phyloP scores from a whole-genome alignment of 2,113 vertebrate genomes.

The Trematomus loennbergii region DNA sequence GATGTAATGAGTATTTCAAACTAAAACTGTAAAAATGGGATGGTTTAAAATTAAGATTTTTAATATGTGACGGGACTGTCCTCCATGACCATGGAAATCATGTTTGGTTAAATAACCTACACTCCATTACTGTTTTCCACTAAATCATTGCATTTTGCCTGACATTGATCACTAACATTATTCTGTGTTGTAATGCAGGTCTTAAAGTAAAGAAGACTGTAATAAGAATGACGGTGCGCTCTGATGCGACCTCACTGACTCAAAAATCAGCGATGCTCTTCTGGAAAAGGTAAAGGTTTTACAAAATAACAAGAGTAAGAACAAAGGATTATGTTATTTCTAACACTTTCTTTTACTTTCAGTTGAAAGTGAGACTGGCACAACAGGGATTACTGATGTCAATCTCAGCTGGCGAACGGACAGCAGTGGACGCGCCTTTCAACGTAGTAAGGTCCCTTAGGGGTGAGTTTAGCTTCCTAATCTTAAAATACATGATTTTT shows the following conservation, averaged over 20 bases:
- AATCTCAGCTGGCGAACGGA: slow-evolving; percentile 20
- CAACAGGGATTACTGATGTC: slow-evolving; percentile 15
- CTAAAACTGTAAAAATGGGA: no score
- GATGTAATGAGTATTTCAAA: no score
- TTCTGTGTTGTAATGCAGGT: slow-evolving; percentile 25
- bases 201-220: slow-evolving; percentile 35
- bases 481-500: no score
- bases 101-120: no score
- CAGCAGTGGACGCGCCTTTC: background rate
- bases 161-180: no score
- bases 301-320: background rate
- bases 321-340: background rate
- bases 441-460: background rate
- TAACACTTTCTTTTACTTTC: background rate
- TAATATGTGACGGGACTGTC: no score
- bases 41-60: no score
- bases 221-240: slow-evolving; percentile 31
- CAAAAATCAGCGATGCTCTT: background rate
- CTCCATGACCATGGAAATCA: no score
- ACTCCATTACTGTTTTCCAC: no score
- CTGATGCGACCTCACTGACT: background rate
- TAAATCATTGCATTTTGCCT: no score
- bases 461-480: no score
- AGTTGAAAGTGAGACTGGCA: slow-evolving; percentile 4
- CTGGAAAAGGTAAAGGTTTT: slow-evolving; percentile 32